Percentiles rank a stretch among this genome's conserved stretches.
Conservation (phyloP, 2,113 vertebrate species). For the Lepus timidus region DNA sequence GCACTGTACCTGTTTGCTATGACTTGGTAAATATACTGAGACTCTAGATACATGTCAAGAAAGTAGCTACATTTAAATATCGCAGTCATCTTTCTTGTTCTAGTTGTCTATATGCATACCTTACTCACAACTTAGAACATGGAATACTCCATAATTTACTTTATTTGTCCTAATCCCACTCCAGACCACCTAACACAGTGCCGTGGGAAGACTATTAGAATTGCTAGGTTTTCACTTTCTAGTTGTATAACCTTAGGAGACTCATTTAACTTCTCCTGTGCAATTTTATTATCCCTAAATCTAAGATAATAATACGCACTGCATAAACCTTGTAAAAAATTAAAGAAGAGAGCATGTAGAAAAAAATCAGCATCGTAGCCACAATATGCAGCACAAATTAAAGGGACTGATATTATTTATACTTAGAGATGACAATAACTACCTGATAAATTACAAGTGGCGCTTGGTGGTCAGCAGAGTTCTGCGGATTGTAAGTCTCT, state of each 20-base stretch:
- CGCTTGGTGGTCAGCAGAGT: slow-evolving; percentile 62
- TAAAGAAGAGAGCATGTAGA: neutral
- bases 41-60: neutral
- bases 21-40: neutral
- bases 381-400: slow-evolving; percentile 29
- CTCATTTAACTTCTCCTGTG: neutral
- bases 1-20: neutral
- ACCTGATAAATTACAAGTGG: slow-evolving; percentile 67
- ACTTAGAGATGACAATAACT: slow-evolving; percentile 38
- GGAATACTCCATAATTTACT: neutral
- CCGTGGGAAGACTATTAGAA: neutral
- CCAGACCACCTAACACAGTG: neutral
- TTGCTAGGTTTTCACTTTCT: neutral
- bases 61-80: neutral
- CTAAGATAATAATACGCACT: neutral
- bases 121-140: neutral
- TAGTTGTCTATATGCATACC: neutral
- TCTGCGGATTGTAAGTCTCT: slow-evolving; percentile 54
- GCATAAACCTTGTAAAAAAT: slow-evolving; percentile 32
- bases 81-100: neutral
- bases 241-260: neutral
- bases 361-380: neutral
- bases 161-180: neutral
- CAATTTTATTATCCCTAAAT: slow-evolving; percentile 29
- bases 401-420: slow-evolving; percentile 39